Evolutionary conservation across 2,797 vertebrate genomes (phyloP).

Genomic region (Pseudomugil tenellus): DNA sequence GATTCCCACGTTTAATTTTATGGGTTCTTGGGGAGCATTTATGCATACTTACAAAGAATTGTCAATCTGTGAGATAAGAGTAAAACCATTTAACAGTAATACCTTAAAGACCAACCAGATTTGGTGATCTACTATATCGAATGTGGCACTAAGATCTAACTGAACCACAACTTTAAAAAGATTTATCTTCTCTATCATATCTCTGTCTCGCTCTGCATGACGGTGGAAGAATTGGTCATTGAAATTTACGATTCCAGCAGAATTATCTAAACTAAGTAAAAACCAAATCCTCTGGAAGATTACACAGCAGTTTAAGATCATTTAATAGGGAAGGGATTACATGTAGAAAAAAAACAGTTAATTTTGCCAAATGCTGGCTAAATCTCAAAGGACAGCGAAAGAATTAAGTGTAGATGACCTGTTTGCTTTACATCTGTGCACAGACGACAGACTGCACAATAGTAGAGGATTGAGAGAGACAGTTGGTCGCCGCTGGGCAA

Average conservation of each 20-base stretch:
- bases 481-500: conserved; percentile 35
- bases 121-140: no score
- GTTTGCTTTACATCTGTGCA: conserved; percentile 66
- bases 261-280: neutral
- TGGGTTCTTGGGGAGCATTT: no score
- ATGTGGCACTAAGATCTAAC: no score
- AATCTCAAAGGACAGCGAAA: conserved; percentile 54
- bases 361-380: conserved; percentile 35
- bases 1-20: no score
- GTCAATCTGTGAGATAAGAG: no score
- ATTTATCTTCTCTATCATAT: conserved; percentile 19
- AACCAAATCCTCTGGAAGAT: conserved; percentile 66
- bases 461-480: conserved; percentile 22
- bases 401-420: conserved; percentile 75
- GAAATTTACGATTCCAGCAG: conserved; percentile 11
- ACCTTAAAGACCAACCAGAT: no score
- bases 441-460: conserved; percentile 21
- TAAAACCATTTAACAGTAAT: no score
- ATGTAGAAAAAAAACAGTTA: conserved; percentile 46
- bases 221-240: conserved; percentile 3
- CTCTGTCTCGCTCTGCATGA: neutral
- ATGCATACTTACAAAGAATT: no score
- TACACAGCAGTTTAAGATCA: conserved; percentile 58
- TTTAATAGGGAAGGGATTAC: conserved; percentile 66
- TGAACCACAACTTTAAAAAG: conserved; percentile 23